Evolutionary conservation across 2,797 vertebrate genomes (phyloP).

Genomic region (Diceros bicornis): DNA sequence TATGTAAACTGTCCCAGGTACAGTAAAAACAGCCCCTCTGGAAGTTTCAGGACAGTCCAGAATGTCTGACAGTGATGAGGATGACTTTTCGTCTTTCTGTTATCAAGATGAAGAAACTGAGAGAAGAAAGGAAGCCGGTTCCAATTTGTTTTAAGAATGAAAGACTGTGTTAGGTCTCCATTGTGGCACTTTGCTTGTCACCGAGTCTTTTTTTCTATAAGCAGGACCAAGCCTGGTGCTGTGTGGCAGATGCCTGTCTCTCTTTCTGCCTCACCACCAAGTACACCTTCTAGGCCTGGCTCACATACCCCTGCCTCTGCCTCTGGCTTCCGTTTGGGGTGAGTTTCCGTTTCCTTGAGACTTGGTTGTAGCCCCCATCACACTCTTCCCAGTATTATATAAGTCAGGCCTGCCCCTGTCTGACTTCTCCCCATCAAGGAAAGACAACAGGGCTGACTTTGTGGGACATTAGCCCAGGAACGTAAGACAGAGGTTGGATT

Average conservation of each 20-base stretch:
- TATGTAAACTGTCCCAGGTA: neutral
- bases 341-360: neutral
- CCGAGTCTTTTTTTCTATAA: neutral
- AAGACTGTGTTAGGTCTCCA: neutral
- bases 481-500: neutral
- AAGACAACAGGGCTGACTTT: neutral
- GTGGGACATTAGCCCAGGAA: neutral
- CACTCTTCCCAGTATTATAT: neutral
- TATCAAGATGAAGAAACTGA: neutral
- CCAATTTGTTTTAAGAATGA: neutral
- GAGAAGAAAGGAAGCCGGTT: neutral
- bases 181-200: neutral
- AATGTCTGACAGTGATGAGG: neutral
- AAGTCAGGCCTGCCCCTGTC: neutral
- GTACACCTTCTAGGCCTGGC: neutral
- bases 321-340: neutral
- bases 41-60: neutral
- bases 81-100: neutral
- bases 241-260: neutral
- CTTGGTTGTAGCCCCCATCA: neutral
- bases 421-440: neutral
- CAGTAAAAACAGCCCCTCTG: slow-evolving; percentile 9
- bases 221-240: neutral
- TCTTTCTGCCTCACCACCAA: neutral
- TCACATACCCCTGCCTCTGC: neutral